Percentiles rank a stretch among this genome's conserved stretches.
These are phyloP conservation scores for Sander lucioperca DNA, from an alignment of 2,113 vertebrate species.

Conservation along the genomic window DNA sequence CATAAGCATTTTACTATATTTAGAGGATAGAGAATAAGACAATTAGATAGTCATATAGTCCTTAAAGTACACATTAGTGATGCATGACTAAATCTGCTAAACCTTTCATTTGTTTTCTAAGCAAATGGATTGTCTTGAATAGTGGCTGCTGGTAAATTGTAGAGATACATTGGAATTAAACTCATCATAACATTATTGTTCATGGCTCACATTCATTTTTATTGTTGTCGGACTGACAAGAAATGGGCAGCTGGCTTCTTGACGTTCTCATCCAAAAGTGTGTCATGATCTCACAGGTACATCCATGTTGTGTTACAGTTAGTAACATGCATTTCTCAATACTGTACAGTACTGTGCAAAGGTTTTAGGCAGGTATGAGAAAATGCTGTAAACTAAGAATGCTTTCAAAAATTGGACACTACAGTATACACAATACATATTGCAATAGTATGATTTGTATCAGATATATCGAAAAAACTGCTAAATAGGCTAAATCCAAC, in stretches of 20 bases:
- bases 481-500: constrained; percentile 18
- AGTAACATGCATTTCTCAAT: not conserved
- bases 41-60: constrained; percentile 22
- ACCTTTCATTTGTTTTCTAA: constrained; percentile 26
- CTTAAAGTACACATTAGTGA: constrained; percentile 25
- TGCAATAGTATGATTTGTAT: constrained; percentile 44
- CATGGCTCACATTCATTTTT: not conserved
- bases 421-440: constrained; percentile 9
- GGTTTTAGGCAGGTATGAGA: too few species aligned
- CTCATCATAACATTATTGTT: not conserved
- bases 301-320: not conserved
- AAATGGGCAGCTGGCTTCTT: not conserved
- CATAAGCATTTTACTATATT: constrained; percentile 25
- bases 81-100: constrained; percentile 17
- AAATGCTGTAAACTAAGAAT: too few species aligned
- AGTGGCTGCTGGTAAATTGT: constrained; percentile 1
- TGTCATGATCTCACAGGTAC: not conserved
- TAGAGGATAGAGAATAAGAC: constrained; percentile 18
- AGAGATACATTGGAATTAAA: constrained; percentile 27
- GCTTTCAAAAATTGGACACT: not conserved
- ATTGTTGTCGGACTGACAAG: not conserved
- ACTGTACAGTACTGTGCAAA: too few species aligned
- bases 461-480: constrained; percentile 44
- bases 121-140: constrained; percentile 8
- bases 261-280: not conserved